Base-by-base conservation (phyloP, 2,888 invertebrate species). In the Ophioninae sp. region DNA sequence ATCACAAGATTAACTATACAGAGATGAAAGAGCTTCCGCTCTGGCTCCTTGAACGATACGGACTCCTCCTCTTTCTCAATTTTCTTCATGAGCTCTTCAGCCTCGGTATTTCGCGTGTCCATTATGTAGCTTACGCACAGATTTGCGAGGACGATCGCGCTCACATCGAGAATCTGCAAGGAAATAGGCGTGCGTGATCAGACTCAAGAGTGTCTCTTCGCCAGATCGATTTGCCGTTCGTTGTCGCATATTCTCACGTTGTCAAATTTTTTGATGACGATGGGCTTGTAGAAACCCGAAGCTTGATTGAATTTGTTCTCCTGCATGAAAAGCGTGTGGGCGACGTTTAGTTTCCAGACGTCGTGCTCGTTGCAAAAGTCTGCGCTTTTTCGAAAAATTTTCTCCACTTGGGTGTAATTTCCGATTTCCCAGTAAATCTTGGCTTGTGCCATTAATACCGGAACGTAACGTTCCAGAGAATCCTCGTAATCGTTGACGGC, bases 1-100 rank as follows among this genome's bases (percentile, higher is more conserved):
- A 99, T 99, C 0, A 99, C 99, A 74, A 99, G 95, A 93, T 99
- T 99, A 3, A 99, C 99, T 85, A 99, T 99, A 91, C 99, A 99
- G 74, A 99, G 94, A 91, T 99, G 99, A 93, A 96, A 98, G 87
- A 97, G 96, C 93, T 99, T 99, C 92, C 97, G 97, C 68, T 98
- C 97, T 0, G 98, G 98, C 88, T 98, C 98, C 91, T 98, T 97
- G 90, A 97, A 97, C 82, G 97, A 96, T 88, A 98, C 95, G 85
- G 97, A 96, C 90, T 99, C 99, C 91, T 99, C 99, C 91, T 99
- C 99, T 88, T 98, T 98, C 93, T 99, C 99, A 87, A 99, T 99
- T 94, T 99, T 99, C 75, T 99, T 95, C 99, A 99, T 99, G 78
- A 99, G 94, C 90, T 99, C 99, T 93, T 99, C 99, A 13, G 99